Conservation (phyloP, 2,113 vertebrate species). For the Apaloderma vittatum region DNA sequence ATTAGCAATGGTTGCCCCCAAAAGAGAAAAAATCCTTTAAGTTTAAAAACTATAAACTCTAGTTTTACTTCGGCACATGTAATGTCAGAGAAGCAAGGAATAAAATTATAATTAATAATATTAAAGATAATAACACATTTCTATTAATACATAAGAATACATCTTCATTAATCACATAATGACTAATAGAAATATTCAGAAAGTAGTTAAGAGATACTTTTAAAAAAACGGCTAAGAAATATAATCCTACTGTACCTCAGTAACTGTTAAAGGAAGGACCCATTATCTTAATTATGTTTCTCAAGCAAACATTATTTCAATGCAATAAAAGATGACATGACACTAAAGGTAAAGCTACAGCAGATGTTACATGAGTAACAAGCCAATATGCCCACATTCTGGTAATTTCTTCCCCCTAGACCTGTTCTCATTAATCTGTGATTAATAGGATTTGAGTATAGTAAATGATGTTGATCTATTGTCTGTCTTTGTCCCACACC, state of each 20-base stretch:
- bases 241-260: constrained; percentile 70
- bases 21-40: constrained; percentile 4
- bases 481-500: constrained; percentile 83
- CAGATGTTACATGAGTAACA: constrained; percentile 86
- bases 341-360: constrained; percentile 82
- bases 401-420: constrained; percentile 83
- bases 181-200: constrained; percentile 71
- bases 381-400: constrained; percentile 81
- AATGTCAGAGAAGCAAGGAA: not conserved
- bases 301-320: constrained; percentile 86
- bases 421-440: constrained; percentile 87
- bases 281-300: constrained; percentile 88
- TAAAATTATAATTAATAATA: constrained; percentile 55
- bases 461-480: constrained; percentile 87
- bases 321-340: constrained; percentile 86
- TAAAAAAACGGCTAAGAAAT: constrained; percentile 72
- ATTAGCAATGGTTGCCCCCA: not conserved
- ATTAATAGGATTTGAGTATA: constrained; percentile 86
- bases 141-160: not conserved
- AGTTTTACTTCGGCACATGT: constrained; percentile 40
- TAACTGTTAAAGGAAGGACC: constrained; percentile 81
- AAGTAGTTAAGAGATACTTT: constrained; percentile 66
- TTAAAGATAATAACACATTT: constrained; percentile 7
- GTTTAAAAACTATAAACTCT: not conserved
- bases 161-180: not conserved